Conservation (phyloP, 2,113 vertebrate species). For the Mystacornis crossleyi region DNA sequence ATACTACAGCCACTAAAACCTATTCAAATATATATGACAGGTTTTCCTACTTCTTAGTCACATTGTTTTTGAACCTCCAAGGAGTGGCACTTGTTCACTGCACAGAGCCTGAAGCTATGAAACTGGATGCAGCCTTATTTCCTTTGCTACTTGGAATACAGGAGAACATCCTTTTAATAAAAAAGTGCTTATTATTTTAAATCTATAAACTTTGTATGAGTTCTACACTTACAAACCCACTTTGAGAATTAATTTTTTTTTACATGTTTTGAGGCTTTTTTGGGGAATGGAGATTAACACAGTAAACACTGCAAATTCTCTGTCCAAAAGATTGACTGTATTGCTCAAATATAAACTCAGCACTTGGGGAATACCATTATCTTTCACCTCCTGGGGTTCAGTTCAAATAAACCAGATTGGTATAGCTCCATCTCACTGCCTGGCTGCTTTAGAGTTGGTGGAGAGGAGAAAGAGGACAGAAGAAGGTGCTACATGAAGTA, state of each 20-base stretch:
- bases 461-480: background rate
- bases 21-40: background rate
- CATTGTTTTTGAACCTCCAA: background rate
- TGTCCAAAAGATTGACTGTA: background rate
- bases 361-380: background rate
- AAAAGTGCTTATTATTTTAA: background rate
- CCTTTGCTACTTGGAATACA: background rate
- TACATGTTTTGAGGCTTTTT: background rate
- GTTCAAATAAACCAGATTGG: background rate
- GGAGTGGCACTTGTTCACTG: background rate
- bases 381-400: background rate
- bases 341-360: background rate
- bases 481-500: background rate
- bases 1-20: background rate
- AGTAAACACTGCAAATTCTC: background rate
- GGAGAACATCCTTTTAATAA: background rate
- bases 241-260: background rate
- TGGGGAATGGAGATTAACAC: background rate
- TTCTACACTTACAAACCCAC: background rate
- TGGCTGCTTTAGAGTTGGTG: background rate
- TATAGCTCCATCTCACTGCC: background rate
- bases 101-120: background rate
- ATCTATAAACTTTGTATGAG: background rate
- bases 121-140: background rate
- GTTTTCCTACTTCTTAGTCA: background rate